Conservation (phyloP, 2,797 vertebrate genomes). For the Acrossocheilus wenchowensis region DNA sequence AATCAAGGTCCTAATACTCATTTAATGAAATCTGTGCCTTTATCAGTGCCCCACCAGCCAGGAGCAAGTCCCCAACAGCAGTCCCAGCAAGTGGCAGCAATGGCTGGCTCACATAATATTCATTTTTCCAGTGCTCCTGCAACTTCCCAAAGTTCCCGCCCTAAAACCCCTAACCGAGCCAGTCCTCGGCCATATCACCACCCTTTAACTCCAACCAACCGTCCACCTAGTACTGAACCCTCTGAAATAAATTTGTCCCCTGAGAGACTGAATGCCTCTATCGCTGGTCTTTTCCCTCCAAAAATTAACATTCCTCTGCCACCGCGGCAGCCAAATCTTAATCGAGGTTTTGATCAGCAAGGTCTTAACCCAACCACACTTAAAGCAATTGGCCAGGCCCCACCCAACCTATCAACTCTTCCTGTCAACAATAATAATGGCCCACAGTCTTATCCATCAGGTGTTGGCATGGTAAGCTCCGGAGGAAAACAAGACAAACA, state of each 20-base stretch:
- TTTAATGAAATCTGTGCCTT: constrained; percentile 90
- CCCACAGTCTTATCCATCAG: constrained; percentile 78
- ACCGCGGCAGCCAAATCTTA: constrained; percentile 90
- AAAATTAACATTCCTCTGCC: constrained; percentile 99
- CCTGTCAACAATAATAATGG: constrained; percentile 80
- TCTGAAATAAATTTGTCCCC: constrained; percentile 98
- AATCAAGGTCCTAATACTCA: constrained; percentile 84
- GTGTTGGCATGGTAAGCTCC: constrained; percentile 78
- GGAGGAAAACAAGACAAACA: constrained; percentile 90
- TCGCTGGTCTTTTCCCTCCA: constrained; percentile 97
- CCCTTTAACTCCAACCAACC: constrained; percentile 95
- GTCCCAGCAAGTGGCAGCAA: constrained; percentile 77
- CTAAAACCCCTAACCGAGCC: constrained; percentile 97
- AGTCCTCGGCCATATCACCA: constrained; percentile 98
- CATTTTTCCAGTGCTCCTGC: constrained; percentile 91
- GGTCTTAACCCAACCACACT: constrained; percentile 98
- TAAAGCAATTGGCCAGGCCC: constrained; percentile 98
- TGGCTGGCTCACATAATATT: constrained; percentile 83
- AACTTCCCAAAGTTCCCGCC: constrained; percentile 92
- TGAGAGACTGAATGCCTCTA: constrained; percentile 97
- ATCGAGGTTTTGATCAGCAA: constrained; percentile 97
- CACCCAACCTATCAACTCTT: constrained; percentile 82
- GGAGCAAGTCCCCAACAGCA: constrained; percentile 90
- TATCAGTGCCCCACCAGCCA: constrained; percentile 84
- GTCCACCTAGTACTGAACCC: constrained; percentile 96